phyloP scores from a whole-genome alignment of 2,888 invertebrate species.

The Mystacides longicornis region DNA sequence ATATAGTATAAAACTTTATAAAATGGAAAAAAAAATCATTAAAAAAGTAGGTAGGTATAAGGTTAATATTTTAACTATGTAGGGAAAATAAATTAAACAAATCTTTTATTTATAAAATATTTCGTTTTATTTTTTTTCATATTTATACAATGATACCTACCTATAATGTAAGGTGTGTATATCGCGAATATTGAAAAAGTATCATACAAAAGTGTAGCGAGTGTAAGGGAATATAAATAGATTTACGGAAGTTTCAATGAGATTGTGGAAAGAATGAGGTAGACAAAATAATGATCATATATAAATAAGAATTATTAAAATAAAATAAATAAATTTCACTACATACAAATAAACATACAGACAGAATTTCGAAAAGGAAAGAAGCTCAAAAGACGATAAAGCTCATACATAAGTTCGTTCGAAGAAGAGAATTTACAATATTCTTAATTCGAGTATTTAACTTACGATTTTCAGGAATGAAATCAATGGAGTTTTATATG shows the following conservation, averaged over 20 bases:
- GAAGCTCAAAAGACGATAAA: background rate
- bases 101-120: background rate
- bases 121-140: background rate
- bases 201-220: too few species aligned
- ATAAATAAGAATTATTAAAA: background rate
- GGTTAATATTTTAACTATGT: too few species aligned
- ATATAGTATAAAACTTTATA: too few species aligned
- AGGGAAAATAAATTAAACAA: background rate
- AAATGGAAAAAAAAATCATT: too few species aligned
- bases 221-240: too few species aligned
- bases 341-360: background rate
- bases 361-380: background rate
- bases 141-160: slow-evolving; percentile 1
- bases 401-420: background rate
- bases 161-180: background rate
- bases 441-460: too few species aligned
- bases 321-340: slow-evolving; percentile 1
- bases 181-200: background rate
- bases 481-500: too few species aligned
- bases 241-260: too few species aligned
- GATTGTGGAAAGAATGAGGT: background rate
- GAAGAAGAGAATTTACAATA: too few species aligned
- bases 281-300: background rate
- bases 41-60: too few species aligned
- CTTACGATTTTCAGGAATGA: too few species aligned